A percentile compares a stretch with the other conserved stretches of the same genome.
These are phyloP conservation scores for Microplitis manilae DNA, from an alignment of 2,888 invertebrate species.

Conservation along the genomic window DNA sequence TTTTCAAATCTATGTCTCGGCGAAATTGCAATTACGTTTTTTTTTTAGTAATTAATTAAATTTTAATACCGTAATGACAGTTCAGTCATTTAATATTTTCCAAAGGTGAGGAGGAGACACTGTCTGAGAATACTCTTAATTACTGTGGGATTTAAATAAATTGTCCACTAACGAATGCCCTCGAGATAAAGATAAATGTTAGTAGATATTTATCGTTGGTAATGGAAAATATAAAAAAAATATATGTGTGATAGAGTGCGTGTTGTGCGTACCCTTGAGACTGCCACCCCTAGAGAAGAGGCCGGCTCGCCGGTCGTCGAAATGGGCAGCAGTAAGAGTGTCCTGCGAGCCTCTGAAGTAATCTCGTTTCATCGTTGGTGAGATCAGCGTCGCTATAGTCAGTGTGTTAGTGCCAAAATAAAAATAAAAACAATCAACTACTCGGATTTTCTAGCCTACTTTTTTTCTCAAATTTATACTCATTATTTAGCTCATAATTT, in stretches of 20 bases:
- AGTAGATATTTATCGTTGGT: constrained; percentile 9
- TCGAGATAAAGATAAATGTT: not conserved
- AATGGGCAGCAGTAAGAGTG: constrained; percentile 81
- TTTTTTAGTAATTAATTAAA: too few relatives aligned
- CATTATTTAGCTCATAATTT: not conserved
- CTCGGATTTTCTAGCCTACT: constrained; percentile 64
- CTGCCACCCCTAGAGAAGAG: constrained; percentile 81
- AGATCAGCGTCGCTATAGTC: constrained; percentile 72
- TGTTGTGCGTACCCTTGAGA: constrained; percentile 71
- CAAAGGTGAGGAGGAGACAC: too few relatives aligned
- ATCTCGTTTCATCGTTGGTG: constrained; percentile 86
- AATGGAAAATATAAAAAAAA: constrained; percentile 10
- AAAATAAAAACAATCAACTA: constrained; percentile 56
- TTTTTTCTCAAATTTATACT: constrained; percentile 4
- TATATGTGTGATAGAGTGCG: constrained; percentile 59
- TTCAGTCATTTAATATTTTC: not conserved
- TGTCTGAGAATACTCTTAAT: too few relatives aligned
- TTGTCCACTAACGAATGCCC: not conserved
- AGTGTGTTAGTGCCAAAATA: constrained; percentile 66
- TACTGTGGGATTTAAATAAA: not conserved
- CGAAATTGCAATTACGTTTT: too few relatives aligned
- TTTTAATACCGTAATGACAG: too few relatives aligned
- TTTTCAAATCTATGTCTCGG: too few relatives aligned
- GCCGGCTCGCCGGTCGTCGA: constrained; percentile 75
- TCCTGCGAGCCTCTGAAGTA: constrained; percentile 94